These are phyloP conservation scores for Hyperoplus immaculatus DNA, from an alignment of 2,797 vertebrate genomes.

Conservation along the genomic window DNA sequence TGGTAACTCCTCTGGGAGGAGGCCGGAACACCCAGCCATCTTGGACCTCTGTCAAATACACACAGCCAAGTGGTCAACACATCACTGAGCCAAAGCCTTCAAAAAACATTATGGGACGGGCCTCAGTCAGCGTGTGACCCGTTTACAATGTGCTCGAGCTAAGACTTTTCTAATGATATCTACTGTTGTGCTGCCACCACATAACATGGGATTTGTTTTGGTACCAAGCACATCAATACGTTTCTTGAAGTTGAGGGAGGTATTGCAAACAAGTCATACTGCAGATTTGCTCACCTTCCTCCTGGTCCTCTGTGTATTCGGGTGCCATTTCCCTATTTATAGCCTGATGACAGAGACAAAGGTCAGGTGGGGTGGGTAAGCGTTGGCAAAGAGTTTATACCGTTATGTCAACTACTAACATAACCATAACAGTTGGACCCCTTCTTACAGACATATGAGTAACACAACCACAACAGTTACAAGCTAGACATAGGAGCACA, in stretches of 20 bases:
- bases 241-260: slow-evolving; percentile 1
- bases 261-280: slow-evolving; percentile 16
- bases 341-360: slow-evolving; percentile 86
- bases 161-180: slow-evolving; percentile 1
- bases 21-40: slow-evolving; percentile 98
- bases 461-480: slow-evolving; percentile 37
- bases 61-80: slow-evolving; percentile 47
- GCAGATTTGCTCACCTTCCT: slow-evolving; percentile 89
- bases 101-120: slow-evolving; percentile 7
- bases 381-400: slow-evolving; percentile 20
- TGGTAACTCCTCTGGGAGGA: slow-evolving; percentile 97
- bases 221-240: not conserved
- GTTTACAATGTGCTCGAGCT: not conserved
- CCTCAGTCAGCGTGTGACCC: slow-evolving; percentile 14
- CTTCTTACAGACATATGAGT: slow-evolving; percentile 18
- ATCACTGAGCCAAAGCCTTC: slow-evolving; percentile 19
- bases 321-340: slow-evolving; percentile 89
- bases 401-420: slow-evolving; percentile 18
- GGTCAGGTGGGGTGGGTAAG: not conserved
- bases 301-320: slow-evolving; percentile 91
- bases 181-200: not conserved
- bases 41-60: slow-evolving; percentile 82
- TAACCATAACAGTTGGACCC: not conserved
- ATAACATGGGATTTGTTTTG: not conserved
- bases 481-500: slow-evolving; percentile 3